phyloP scores from a whole-genome alignment of 2,888 invertebrate species.

The Athalia cordata region DNA sequence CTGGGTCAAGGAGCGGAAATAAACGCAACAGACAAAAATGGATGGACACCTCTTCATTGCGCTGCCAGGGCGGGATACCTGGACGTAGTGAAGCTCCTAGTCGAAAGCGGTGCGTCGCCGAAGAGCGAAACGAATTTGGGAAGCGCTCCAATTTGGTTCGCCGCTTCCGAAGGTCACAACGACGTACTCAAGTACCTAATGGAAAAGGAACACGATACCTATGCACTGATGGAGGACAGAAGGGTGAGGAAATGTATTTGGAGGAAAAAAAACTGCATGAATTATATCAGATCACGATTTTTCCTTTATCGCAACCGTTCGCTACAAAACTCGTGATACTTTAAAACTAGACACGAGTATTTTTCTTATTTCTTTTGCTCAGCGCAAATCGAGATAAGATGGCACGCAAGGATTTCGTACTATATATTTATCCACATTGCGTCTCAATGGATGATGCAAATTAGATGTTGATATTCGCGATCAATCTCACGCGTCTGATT shows the following conservation, averaged over 20 bases:
- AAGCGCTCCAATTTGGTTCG: conserved; percentile 98
- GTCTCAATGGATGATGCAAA: conserved; percentile 19
- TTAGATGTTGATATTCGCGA: conserved; percentile 28
- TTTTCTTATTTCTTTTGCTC: background rate
- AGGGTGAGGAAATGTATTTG: conserved; percentile 76
- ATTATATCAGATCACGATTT: background rate
- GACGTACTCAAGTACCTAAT: conserved; percentile 96
- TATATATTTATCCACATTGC: background rate
- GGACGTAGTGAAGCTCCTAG: conserved; percentile 94
- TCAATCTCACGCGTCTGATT: background rate
- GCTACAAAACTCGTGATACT: conserved; percentile 23
- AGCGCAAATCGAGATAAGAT: background rate
- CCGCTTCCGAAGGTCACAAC: conserved; percentile 97
- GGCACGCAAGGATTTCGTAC: background rate
- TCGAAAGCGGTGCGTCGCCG: conserved; percentile 97
- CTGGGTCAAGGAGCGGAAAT: conserved; percentile 99
- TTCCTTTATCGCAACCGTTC: background rate
- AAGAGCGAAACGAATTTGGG: conserved; percentile 96
- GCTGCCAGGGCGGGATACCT: conserved; percentile 95
- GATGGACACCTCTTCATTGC: conserved; percentile 97
- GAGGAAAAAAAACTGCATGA: background rate
- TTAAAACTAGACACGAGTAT: conserved; percentile 33
- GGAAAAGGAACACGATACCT: conserved; percentile 98
- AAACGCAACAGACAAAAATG: conserved; percentile 97
- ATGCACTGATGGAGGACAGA: conserved; percentile 97